Conservation (phyloP, 2,797 vertebrate genomes). For the Tenualosa ilisha region DNA sequence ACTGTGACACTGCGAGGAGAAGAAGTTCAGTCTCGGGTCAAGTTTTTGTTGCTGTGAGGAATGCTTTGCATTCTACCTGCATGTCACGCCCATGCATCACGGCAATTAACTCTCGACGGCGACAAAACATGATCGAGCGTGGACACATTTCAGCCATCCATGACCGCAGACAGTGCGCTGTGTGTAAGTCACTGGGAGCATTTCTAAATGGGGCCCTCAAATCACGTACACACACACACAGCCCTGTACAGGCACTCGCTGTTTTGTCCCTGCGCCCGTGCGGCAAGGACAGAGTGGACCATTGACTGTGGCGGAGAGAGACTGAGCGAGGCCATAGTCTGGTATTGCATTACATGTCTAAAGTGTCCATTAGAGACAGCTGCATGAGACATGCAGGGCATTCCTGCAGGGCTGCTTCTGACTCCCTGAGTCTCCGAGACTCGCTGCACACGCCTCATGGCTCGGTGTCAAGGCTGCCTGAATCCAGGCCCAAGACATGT, state of each 20-base stretch:
- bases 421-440: neutral
- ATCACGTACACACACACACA: neutral
- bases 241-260: neutral
- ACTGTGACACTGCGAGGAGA: neutral
- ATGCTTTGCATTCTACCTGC: neutral
- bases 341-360: slow-evolving; percentile 63
- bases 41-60: neutral
- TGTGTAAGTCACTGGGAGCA: neutral
- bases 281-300: slow-evolving; percentile 54
- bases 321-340: slow-evolving; percentile 61
- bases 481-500: slow-evolving; percentile 48
- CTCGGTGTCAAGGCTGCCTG: slow-evolving; percentile 53
- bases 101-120: neutral
- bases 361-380: slow-evolving; percentile 68
- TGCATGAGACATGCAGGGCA: slow-evolving; percentile 61
- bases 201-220: neutral
- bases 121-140: neutral
- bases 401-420: slow-evolving; percentile 13
- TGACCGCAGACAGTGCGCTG: neutral
- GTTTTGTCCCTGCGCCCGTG: neutral
- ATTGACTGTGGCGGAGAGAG: slow-evolving; percentile 51
- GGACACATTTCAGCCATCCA: slow-evolving; percentile 3
- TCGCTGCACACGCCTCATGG: slow-evolving; percentile 45
- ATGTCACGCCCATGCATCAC: neutral
- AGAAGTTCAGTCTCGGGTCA: slow-evolving; percentile 11